Percentiles rank a stretch among this genome's conserved stretches.
phyloP scores from a whole-genome alignment of 2,113 vertebrate genomes.

The Typhlomys cinereus region DNA sequence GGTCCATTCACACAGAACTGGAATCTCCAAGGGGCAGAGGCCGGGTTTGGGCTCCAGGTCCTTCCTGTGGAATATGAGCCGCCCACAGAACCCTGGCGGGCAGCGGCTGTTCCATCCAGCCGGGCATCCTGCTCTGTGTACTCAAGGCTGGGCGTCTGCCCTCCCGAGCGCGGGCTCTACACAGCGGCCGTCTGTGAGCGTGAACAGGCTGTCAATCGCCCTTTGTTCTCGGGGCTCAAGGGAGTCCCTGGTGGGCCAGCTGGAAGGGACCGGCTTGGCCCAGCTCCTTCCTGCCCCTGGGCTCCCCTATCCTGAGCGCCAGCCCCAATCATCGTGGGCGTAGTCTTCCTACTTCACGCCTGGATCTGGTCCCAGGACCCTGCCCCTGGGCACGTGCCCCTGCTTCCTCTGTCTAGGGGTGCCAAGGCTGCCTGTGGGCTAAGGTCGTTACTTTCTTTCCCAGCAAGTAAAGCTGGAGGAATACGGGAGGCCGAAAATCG shows the following conservation, averaged over 20 bases:
- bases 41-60: rapidly evolving
- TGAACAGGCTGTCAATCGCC: not conserved
- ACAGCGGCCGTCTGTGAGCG: rapidly evolving
- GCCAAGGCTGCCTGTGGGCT: rapidly evolving
- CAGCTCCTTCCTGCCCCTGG: rapidly evolving
- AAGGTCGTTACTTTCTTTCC: not conserved
- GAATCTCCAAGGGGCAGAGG: not conserved
- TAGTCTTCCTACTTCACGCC: rapidly evolving
- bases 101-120: not conserved
- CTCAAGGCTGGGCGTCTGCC: rapidly evolving
- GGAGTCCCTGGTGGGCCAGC: rapidly evolving
- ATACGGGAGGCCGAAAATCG: conserved; percentile 97
- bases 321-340: rapidly evolving
- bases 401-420: not conserved
- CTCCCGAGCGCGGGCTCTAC: not conserved
- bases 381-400: rapidly evolving
- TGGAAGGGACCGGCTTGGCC: not conserved
- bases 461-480: conserved; percentile 95
- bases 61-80: not conserved
- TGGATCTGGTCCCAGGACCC: not conserved
- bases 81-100: not conserved
- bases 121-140: not conserved
- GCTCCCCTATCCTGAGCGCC: rapidly evolving
- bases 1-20: rapidly evolving
- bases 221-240: not conserved